Base-by-base conservation (phyloP, 2,113 vertebrate genomes). In the Seriola quinqueradiata region DNA sequence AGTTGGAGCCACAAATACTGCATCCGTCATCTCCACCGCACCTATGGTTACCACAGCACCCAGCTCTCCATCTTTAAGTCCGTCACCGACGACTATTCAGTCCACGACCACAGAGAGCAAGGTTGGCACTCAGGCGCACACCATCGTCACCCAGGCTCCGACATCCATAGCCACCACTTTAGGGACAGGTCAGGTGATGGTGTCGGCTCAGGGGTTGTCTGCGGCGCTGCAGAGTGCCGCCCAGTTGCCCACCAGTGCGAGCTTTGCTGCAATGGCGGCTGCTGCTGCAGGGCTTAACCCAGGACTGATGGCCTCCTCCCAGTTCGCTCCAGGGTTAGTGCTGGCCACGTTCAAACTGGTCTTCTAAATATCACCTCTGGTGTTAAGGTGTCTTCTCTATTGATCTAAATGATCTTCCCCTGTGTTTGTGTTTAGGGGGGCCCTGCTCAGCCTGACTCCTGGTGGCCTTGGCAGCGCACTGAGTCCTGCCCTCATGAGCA, bases 221-320 rank as follows among this genome's bases (percentile, higher is more conserved):
- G 96, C 97, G 0, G 97, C 98, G 0, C 94, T 99, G 85, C 98
- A 99, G 88, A 94, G 96, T 58, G 96, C 97, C 1, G 65, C 94
- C 19, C 97, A 97, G 93, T 82, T 99, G 90, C 97, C 98, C 89
- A 95, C 96, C 89, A 98, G 97, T 8, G 96, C 98, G 72, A 97
- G 97, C 90, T 95, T 99, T 17, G 98, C 98, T 19, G 98, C 98
- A 70, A 99, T 99, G 98, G 98, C 98, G 57, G 97, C 98, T 32
- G 98, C 97, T 6, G 98, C 98, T 13, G 98, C 98, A 3, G 98
- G 98, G 4, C 96, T 99, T 34, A 97, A 94, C 93, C 97, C 98
- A n/a, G 96, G 97, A 82, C 95, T 99, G 86, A 99, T 99, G 97
- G 96, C 97, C 34, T 96, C 98, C 82, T 97, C 98, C 0, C 97